Conservation (phyloP, 2,113 vertebrate species). For the Tragelaphus imberbis region DNA sequence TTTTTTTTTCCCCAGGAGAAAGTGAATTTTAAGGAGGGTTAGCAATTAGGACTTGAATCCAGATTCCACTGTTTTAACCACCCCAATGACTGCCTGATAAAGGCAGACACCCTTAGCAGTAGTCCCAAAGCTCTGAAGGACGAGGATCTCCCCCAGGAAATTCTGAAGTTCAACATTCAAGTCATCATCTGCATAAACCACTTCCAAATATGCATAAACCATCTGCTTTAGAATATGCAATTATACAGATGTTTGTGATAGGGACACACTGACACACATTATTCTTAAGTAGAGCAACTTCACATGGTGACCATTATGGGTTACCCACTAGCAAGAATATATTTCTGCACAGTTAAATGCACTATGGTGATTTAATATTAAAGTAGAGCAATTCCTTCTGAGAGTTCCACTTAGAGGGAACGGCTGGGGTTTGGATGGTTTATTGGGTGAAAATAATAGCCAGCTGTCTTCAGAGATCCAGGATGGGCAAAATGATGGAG, state of each 20-base stretch:
- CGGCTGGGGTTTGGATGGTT: not conserved
- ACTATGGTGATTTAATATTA: not conserved
- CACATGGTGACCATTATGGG: not conserved
- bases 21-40: not conserved
- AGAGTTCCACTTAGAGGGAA: not conserved
- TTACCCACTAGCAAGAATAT: not conserved
- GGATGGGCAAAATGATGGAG: not conserved
- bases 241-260: not conserved
- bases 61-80: not conserved
- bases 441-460: not conserved
- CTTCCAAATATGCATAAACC: not conserved
- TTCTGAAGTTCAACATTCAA: not conserved
- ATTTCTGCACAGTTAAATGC: not conserved
- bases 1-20: not conserved
- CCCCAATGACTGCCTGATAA: not conserved
- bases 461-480: not conserved
- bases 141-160: not conserved
- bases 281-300: not conserved
- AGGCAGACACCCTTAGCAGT: fast-evolving
- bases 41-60: not conserved
- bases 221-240: not conserved
- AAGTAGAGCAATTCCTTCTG: not conserved
- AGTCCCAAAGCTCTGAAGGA: not conserved
- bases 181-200: not conserved
- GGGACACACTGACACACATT: not conserved